phyloP scores from a whole-genome alignment of 2,797 vertebrate genomes.

The Margarornis squamiger region DNA sequence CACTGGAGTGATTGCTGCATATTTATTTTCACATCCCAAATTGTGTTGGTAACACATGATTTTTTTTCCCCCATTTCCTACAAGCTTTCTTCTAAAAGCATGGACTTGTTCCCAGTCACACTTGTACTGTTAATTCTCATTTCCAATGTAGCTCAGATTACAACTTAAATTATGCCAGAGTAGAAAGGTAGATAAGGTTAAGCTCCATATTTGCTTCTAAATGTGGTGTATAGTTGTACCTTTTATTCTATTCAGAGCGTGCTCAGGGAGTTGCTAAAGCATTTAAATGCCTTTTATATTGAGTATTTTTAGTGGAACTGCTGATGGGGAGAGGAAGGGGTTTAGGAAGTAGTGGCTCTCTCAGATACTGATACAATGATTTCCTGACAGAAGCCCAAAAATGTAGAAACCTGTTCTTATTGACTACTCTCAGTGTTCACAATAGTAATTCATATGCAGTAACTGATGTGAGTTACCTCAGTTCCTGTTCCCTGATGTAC shows the following conservation, averaged over 20 bases:
- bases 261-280: neutral
- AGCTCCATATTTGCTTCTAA: neutral
- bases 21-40: neutral
- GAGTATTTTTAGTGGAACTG: neutral
- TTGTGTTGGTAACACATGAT: fast-evolving
- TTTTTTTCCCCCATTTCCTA: neutral
- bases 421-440: neutral
- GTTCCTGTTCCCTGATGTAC: neutral
- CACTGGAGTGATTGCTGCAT: neutral
- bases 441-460: neutral
- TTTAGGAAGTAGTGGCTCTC: neutral
- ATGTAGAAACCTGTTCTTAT: neutral
- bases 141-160: neutral
- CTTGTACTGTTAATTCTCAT: neutral
- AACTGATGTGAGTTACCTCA: neutral
- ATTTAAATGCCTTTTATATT: neutral
- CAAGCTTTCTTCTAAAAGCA: neutral
- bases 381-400: neutral
- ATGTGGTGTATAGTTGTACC: neutral
- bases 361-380: neutral
- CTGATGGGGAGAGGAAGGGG: neutral
- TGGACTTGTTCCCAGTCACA: neutral
- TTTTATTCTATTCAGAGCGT: neutral
- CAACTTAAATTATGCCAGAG: neutral
- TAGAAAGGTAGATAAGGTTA: neutral